Evolutionary conservation across 2,113 vertebrate genomes (phyloP).

Genomic region (Brachirus orientalis): DNA sequence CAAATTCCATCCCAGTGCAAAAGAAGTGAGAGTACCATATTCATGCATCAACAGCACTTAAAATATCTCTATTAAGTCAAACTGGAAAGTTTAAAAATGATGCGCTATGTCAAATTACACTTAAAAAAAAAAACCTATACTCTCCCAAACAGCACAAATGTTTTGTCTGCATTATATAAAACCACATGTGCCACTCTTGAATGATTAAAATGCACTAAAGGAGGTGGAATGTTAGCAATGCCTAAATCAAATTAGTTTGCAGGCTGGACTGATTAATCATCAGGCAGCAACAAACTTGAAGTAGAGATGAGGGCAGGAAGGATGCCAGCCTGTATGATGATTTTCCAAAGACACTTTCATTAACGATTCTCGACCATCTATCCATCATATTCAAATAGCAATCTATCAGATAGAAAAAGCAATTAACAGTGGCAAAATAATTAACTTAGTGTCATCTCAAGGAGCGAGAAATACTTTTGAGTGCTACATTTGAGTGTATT

Average conservation of each 20-base stretch:
- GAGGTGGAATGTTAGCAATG: not conserved
- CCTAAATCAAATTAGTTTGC: slow-evolving; percentile 3
- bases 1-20: not conserved
- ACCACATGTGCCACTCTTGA: too few relatives aligned
- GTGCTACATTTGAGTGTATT: not conserved
- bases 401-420: slow-evolving; percentile 14
- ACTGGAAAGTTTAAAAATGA: too few relatives aligned
- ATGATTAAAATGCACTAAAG: not conserved
- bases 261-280: not conserved
- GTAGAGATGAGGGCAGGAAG: not conserved
- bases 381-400: slow-evolving; percentile 36
- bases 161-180: too few relatives aligned
- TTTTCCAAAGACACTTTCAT: slow-evolving; percentile 27
- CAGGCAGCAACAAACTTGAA: not conserved
- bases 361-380: not conserved
- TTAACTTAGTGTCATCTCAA: slow-evolving; percentile 2
- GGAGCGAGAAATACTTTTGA: not conserved
- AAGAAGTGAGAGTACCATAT: not conserved
- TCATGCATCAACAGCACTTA: not conserved
- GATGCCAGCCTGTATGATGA: slow-evolving; percentile 1
- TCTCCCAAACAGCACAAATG: too few relatives aligned
- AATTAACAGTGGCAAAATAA: slow-evolving; percentile 10
- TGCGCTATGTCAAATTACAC: too few relatives aligned
- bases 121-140: too few relatives aligned
- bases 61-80: too few relatives aligned